phyloP scores from a whole-genome alignment of 2,888 invertebrate species.

The Lasioglossum lativentre region DNA sequence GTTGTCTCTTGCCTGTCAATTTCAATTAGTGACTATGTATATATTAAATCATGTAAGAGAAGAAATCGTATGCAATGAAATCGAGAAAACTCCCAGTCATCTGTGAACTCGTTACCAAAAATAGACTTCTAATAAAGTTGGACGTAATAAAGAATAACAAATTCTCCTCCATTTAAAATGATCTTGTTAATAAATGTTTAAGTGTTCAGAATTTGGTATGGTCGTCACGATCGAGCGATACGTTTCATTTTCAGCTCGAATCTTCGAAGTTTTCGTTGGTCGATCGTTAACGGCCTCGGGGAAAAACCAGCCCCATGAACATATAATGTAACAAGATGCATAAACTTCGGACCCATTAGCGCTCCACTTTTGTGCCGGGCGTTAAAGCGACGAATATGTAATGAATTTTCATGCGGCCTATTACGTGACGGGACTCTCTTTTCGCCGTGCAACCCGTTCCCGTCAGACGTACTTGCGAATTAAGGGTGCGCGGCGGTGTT shows the following conservation, averaged over 20 bases:
- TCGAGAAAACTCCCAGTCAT: no score
- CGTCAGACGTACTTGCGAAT: background rate
- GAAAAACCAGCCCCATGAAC: constrained; percentile 9
- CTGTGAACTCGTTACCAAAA: no score
- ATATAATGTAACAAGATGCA: constrained; percentile 54
- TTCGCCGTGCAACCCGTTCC: constrained; percentile 13
- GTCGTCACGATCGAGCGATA: constrained; percentile 6
- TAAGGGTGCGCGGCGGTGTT: background rate
- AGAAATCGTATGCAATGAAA: background rate
- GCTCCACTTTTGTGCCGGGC: constrained; percentile 43
- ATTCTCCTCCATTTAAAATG: background rate
- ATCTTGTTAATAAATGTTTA: background rate
- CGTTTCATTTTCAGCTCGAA: constrained; percentile 12
- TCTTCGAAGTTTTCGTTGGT: background rate
- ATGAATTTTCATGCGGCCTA: constrained; percentile 54
- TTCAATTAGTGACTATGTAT: background rate
- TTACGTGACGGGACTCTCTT: constrained; percentile 50
- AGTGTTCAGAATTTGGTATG: background rate
- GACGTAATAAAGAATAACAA: background rate
- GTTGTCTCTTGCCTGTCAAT: background rate
- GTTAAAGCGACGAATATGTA: constrained; percentile 58
- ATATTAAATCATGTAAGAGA: background rate
- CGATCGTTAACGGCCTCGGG: constrained; percentile 20
- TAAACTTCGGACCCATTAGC: constrained; percentile 66
- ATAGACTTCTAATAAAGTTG: background rate